Evolutionary conservation across 1,140 invertebrate species (phyloP).

Genomic region (Oscheius sp.): DNA sequence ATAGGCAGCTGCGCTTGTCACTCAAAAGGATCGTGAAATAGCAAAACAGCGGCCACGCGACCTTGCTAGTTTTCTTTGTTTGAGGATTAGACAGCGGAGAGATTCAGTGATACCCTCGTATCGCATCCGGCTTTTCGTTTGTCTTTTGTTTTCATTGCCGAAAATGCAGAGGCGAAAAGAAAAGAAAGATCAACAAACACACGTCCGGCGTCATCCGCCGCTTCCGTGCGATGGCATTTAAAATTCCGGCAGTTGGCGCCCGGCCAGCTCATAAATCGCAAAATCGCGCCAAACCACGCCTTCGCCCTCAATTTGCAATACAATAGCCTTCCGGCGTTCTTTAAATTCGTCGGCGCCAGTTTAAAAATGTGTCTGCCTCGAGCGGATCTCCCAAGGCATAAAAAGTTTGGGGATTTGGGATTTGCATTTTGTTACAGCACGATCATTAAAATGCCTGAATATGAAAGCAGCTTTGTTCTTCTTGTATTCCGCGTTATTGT

Average conservation of each 20-base stretch:
- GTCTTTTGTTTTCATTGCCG: too few relatives aligned
- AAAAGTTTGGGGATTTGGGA: too few relatives aligned
- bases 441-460: too few relatives aligned
- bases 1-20: neutral
- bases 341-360: too few relatives aligned
- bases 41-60: neutral
- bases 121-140: neutral
- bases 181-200: neutral
- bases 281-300: neutral
- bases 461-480: too few relatives aligned
- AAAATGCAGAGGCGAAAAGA: too few relatives aligned
- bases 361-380: too few relatives aligned
- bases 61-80: conserved; percentile 1
- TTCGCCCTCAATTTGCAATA: neutral
- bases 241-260: neutral
- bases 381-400: too few relatives aligned
- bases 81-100: neutral
- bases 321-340: too few relatives aligned
- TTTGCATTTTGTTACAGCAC: too few relatives aligned
- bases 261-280: conserved; percentile 7
- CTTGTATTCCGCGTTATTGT: too few relatives aligned
- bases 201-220: neutral
- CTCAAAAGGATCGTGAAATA: conserved; percentile 5
- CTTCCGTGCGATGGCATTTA: neutral
- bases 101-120: neutral